Base-by-base conservation (phyloP, 2,113 vertebrate genomes). In the Choloepus hoffmanni region DNA sequence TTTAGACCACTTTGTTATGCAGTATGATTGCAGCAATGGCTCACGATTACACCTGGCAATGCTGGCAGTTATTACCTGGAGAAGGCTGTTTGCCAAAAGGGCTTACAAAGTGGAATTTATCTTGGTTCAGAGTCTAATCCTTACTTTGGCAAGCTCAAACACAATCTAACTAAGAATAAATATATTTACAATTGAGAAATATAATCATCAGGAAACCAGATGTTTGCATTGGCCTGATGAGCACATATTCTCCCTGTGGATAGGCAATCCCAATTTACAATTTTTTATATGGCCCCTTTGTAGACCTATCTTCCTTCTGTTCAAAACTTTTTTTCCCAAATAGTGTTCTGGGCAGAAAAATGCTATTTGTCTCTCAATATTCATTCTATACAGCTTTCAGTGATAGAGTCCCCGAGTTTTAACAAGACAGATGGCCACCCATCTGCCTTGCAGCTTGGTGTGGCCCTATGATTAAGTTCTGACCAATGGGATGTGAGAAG, bases 261-360 rank as follows among this genome's bases (percentile, higher is more conserved):
- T 83, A 15, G 77, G 28, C 30, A 76, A 50, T 86, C 33, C n/a
- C 68, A 94, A 40, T 73, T 60, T 70, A 21, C 14, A 89, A 81
- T 24, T 79, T 85, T 81, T 40, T 65, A 94, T 40, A 50, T 92
- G 62, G 53, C 30, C n/a, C 28, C 89, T 92, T 62, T 68, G 28
- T 63, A 90, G 63, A 36, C 26, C 58, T 78, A 43, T 45, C 60
- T 92, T 60, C 12, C 33, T 95, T 92, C 33, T 53, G 18, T 92
- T 96, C 67, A 67, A 77, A 86, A 86, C 0, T 50, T 50, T 92
- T 93, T 92, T 83, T 45, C 76, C n/a, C 53, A 58, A 76, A 73
- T 70, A 83, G 0, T 36, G 7, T 45, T 67, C 63, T 63, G 62
- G 33, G 26, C 60, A 77, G 15, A 14, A 93, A 93, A 62, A 33